phyloP scores from a whole-genome alignment of 2,888 invertebrate species.

The Pseudanteris insignis region DNA sequence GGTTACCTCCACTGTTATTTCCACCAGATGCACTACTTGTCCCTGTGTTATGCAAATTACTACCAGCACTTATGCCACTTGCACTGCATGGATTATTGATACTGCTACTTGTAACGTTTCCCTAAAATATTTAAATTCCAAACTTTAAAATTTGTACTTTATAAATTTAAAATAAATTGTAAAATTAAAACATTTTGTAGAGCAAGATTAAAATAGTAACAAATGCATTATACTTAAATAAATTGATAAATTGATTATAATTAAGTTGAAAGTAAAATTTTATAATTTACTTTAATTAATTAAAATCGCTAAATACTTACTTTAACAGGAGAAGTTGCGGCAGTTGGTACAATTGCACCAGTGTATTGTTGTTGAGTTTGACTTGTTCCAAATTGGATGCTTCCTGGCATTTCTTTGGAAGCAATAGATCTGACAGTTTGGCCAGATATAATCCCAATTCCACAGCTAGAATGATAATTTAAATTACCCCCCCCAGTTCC shows the following conservation, averaged over 20 bases:
- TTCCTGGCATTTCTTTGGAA: slow-evolving; percentile 66
- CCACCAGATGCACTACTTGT: slow-evolving; percentile 48
- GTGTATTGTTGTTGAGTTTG: slow-evolving; percentile 64
- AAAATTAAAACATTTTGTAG: too few relatives aligned
- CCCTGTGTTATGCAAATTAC: slow-evolving; percentile 49
- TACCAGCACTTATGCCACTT: slow-evolving; percentile 55
- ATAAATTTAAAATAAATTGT: too few relatives aligned
- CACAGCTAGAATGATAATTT: slow-evolving; percentile 64
- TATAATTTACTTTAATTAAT: too few relatives aligned
- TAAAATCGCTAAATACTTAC: too few relatives aligned
- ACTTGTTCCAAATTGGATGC: slow-evolving; percentile 65
- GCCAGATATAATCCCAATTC: slow-evolving; percentile 62
- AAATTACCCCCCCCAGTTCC: slow-evolving; percentile 58
- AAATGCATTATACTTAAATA: too few relatives aligned
- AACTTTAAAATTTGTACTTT: too few relatives aligned
- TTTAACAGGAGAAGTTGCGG: slow-evolving; percentile 63
- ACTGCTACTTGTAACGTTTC: slow-evolving; percentile 50
- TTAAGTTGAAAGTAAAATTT: too few relatives aligned
- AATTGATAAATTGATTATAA: too few relatives aligned
- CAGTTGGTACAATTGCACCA: slow-evolving; percentile 64
- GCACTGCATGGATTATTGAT: slow-evolving; percentile 58
- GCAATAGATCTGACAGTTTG: slow-evolving; percentile 63
- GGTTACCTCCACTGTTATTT: slow-evolving; percentile 56
- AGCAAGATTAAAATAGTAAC: too few relatives aligned
- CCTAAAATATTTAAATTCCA: slow-evolving; percentile 47